Percentiles rank a stretch among this genome's conserved stretches.
phyloP scores from a whole-genome alignment of 2,797 vertebrate genomes.

The Hemibagrus guttatus region DNA sequence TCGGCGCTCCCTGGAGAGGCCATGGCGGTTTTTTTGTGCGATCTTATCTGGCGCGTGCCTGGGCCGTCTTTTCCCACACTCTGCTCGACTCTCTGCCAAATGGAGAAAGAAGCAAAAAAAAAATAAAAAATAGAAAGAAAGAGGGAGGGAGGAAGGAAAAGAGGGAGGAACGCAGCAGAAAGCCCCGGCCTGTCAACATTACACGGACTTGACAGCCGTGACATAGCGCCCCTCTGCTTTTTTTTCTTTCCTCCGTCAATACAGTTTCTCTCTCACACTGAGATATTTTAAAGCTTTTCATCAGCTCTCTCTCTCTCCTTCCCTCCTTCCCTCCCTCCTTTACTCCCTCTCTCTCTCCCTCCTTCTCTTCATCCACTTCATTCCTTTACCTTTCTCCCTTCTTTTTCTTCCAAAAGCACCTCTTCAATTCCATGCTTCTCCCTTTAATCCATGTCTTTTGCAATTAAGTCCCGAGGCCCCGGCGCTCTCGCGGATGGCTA shows the following conservation, averaged over 20 bases:
- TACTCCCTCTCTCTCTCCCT: slow-evolving; percentile 38
- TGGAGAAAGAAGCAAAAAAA: slow-evolving; percentile 45
- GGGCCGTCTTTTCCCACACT: slow-evolving; percentile 86
- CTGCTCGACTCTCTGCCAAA: slow-evolving; percentile 78
- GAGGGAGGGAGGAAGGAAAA: slow-evolving; percentile 43
- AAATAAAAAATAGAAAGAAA: slow-evolving; percentile 33
- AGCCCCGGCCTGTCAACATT: slow-evolving; percentile 78
- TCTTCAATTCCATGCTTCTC: slow-evolving; percentile 74
- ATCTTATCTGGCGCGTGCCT: slow-evolving; percentile 87
- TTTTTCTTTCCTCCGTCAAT: slow-evolving; percentile 60
- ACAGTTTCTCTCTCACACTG: slow-evolving; percentile 80
- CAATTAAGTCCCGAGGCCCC: slow-evolving; percentile 72
- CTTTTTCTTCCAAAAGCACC: slow-evolving; percentile 41
- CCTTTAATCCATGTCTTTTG: slow-evolving; percentile 79
- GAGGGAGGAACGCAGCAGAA: slow-evolving; percentile 57
- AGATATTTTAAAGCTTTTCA: slow-evolving; percentile 69
- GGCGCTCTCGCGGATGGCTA: slow-evolving; percentile 69
- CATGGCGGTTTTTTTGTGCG: slow-evolving; percentile 77
- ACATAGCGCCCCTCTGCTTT: slow-evolving; percentile 72
- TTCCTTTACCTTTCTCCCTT: slow-evolving; percentile 8
- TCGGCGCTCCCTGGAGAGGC: slow-evolving; percentile 75
- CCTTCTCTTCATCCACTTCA: slow-evolving; percentile 20
- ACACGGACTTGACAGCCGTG: slow-evolving; percentile 81
- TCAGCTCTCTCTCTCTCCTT: slow-evolving; percentile 67
- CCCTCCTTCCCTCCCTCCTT: slow-evolving; percentile 41